These are phyloP conservation scores for Microplitis demolitor DNA, from an alignment of 1,140 invertebrate species.

Conservation along the genomic window DNA sequence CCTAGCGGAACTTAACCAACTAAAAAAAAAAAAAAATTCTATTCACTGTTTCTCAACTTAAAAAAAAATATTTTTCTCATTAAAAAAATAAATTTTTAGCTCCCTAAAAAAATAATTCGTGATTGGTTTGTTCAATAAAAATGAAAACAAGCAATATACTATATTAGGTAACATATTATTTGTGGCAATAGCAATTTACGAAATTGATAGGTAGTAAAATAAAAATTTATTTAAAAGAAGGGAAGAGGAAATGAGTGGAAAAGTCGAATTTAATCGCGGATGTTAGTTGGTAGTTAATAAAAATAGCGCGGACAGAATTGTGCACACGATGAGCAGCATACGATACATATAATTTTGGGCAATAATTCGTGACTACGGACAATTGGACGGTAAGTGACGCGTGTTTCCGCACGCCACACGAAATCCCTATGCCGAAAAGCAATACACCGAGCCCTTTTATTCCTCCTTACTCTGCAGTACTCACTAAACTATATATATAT, in stretches of 20 bases:
- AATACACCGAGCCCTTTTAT: not conserved
- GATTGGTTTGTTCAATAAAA: too few species aligned
- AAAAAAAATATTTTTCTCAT: too few species aligned
- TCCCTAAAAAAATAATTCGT: too few species aligned
- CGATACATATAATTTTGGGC: conserved; percentile 33
- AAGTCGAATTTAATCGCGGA: not conserved
- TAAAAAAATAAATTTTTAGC: too few species aligned
- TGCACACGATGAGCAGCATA: not conserved
- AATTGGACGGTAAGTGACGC: conserved; percentile 45
- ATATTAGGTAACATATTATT: too few species aligned
- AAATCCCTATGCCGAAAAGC: not conserved
- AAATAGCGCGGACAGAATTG: conserved; percentile 24
- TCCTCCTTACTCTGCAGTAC: not conserved
- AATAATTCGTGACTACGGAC: conserved; percentile 38
- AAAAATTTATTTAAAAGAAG: not conserved
- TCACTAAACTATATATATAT: not conserved
- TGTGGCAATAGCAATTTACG: too few species aligned
- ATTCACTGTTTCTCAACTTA: too few species aligned
- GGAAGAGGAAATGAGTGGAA: not conserved
- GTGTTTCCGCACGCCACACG: conserved; percentile 38
- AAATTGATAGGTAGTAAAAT: too few species aligned
- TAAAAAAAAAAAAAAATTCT: too few species aligned
- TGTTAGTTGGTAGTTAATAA: conserved; percentile 22
- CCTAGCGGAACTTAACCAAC: too few species aligned
- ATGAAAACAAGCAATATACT: too few species aligned